Evolutionary conservation across 1,140 invertebrate species (phyloP), one percentile per base, ranked within the genome.

Genomic region (Hyphantria cunea): DNA sequence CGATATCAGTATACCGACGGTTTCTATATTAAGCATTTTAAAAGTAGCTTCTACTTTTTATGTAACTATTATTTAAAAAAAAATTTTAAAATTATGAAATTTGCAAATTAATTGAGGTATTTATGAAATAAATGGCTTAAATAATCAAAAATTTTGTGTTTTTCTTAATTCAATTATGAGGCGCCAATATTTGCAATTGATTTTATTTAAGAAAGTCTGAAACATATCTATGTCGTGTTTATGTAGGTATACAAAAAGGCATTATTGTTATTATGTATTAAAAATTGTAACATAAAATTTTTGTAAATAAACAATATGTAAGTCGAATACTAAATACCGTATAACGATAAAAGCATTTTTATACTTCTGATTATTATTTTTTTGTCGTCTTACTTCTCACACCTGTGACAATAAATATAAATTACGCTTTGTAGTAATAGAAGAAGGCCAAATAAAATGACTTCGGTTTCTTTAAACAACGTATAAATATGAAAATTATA

Each of bases 361-460:
- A 75, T 59, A 72, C 71, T 76, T 80, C 52, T 73, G 66, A 68
- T 75, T 65, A 69, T 76, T 74, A 44, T 76, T 81, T 76, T 74
- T 84, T 75, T 77, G 59, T 81, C 66, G 60, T 71, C 5, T 76
- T 78, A 80, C 70, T 85, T 80, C 80, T 86, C 79, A 86, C 80
- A 84, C 76, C 81, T 88, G 82, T 88, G 86, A 90, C 86, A 90
- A 90, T 90, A 90, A 89, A 83, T 86, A 74, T 87, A 87, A 80
- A 84, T 84, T 86, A 90, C 80, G 85, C 85, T 90, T 85, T 86
- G 77, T 90, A 88, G 82, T 74, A 71, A 84, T 88, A 86, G 75
- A 78, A 69, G 76, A 81, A 78, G 76, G 84, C 84, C 79, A 86
- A 84, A 85, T 52, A 44, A 60, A 60, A 51, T 42, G 37, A 50